Conservation (phyloP, 1,140 invertebrate genomes). For the Bombus soroeensis region DNA sequence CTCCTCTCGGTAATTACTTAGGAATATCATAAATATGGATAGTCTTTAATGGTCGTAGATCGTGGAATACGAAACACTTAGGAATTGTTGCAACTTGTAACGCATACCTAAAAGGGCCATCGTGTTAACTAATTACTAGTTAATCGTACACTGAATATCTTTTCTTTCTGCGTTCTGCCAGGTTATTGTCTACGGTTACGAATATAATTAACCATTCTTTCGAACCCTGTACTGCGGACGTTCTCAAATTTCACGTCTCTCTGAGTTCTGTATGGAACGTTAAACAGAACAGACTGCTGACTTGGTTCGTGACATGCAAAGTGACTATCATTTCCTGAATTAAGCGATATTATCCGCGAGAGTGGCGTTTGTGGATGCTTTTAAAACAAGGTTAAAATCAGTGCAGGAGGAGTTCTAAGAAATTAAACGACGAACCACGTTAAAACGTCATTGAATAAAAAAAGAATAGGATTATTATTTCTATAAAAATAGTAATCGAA, state of each 20-base stretch:
- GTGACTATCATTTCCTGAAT: conserved; percentile 28
- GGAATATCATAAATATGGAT: conserved; percentile 31
- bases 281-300: neutral
- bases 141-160: neutral
- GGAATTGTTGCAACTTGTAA: conserved; percentile 19
- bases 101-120: neutral
- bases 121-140: conserved; percentile 29
- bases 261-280: neutral
- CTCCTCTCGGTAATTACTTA: conserved; percentile 18
- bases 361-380: neutral
- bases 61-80: conserved; percentile 18
- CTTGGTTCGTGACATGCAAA: conserved; percentile 18
- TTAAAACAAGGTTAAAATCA: neutral
- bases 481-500: neutral
- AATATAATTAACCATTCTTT: conserved; percentile 9
- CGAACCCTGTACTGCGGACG: neutral
- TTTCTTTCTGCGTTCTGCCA: neutral
- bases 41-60: conserved; percentile 1
- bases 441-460: too few relatives aligned
- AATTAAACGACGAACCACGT: too few relatives aligned
- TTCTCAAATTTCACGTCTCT: conserved; percentile 10
- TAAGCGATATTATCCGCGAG: conserved; percentile 11
- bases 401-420: neutral
- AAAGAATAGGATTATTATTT: too few relatives aligned
- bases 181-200: neutral